These are phyloP conservation scores for Drosophila rufa DNA, from an alignment of 1,140 invertebrate species.

Conservation along the genomic window DNA sequence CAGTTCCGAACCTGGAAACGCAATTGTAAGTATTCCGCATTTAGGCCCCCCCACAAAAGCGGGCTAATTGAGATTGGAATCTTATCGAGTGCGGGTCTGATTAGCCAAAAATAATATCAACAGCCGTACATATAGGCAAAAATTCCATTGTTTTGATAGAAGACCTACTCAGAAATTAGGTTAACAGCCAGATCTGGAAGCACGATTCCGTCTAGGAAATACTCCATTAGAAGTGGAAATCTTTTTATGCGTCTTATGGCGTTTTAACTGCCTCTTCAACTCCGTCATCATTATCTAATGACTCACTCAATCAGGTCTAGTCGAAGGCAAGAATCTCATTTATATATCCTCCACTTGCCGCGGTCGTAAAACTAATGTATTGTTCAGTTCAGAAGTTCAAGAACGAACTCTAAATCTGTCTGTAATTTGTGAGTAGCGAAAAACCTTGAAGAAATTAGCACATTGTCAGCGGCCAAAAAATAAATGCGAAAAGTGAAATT, in stretches of 20 bases:
- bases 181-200: constrained; percentile 4
- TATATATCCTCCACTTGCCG: constrained; percentile 1
- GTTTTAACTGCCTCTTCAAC: constrained; percentile 15
- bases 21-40: constrained; percentile 78
- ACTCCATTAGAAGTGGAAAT: constrained; percentile 42
- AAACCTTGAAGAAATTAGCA: constrained; percentile 26
- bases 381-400: constrained; percentile 30
- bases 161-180: constrained; percentile 14
- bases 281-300: constrained; percentile 21
- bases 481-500: constrained; percentile 33
- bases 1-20: constrained; percentile 84
- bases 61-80: constrained; percentile 23
- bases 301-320: constrained; percentile 12
- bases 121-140: constrained; percentile 4
- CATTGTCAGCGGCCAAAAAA: constrained; percentile 5
- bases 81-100: constrained; percentile 36
- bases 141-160: constrained; percentile 15
- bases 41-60: neutral
- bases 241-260: constrained; percentile 14
- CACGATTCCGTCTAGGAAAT: constrained; percentile 17
- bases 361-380: constrained; percentile 21
- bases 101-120: constrained; percentile 29
- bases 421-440: neutral
- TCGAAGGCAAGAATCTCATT: constrained; percentile 2
- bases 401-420: constrained; percentile 6